Evolutionary conservation across 2,797 vertebrate species (phyloP), one percentile per base, ranked within the genome.

Genomic region (Spea hammondii): DNA sequence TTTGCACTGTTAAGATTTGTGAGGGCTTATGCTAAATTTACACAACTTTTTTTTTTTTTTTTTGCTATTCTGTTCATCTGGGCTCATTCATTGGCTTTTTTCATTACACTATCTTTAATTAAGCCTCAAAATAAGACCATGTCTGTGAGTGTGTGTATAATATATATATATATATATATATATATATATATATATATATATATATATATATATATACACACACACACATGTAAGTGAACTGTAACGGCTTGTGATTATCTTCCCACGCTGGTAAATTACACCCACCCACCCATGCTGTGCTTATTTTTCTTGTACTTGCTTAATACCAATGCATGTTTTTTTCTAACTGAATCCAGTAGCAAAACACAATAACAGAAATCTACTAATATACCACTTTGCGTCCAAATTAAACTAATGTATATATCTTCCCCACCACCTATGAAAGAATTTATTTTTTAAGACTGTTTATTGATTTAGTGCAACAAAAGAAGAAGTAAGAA

Each of bases 271-370:
- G 60, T 71, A 71, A 76, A 76, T 76, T 80, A 80, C 73, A 80
- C 73, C 73, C 73, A 80, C 79, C 79, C 79, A 69, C 79, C 76
- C 79, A 76, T 65, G 68, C 79, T 80, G 79, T 80, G 79, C 79
- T 75, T 76, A 80, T 80, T 76, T 80, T 71, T 76, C 55, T 55
- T 76, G 44, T 70, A 14, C 68, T 69, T 74, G 54, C 65, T 76
- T 59, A 80, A 76, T 80, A 71, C 65, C 62, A 65, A 11, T 57
- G 59, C 51, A 51, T 64, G 57, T 47, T 54, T 9, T 65, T 75
- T 75, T 55, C 66, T 17, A 17, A 14, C 53, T 60, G 79, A 80
- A 46, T 76, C 51, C 73, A 64, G 17, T 32, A 46, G 76, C 67
- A 76, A 55, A 75, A 80, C 79, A 81, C 45, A 67, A 76, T 72